phyloP scores from a whole-genome alignment of 30 jellyfish, hydroid and myxozoan species.

The Chironex yamaguchii region DNA sequence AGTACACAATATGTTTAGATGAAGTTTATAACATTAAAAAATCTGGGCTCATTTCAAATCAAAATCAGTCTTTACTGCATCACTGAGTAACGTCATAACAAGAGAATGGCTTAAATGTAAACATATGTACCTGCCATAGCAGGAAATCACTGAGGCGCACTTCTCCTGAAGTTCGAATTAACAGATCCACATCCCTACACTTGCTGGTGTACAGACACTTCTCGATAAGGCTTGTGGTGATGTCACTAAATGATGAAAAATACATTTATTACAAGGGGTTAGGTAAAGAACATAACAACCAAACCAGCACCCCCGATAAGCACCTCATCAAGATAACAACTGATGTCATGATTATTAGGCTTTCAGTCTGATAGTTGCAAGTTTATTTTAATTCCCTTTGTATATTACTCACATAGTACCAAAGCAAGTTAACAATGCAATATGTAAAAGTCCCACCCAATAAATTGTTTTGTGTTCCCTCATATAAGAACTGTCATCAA shows the following conservation, averaged over 20 bases:
- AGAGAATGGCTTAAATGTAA: neutral
- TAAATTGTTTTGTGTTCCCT: too few relatives aligned
- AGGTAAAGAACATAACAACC: neutral
- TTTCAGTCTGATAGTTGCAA: too few relatives aligned
- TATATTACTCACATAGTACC: too few relatives aligned
- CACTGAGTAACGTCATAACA: too few relatives aligned
- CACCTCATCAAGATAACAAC: neutral
- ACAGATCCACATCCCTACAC: slow-evolving; percentile 84
- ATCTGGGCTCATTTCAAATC: neutral
- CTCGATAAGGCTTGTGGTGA: slow-evolving; percentile 69
- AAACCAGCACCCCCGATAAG: neutral
- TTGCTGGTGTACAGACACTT: slow-evolving; percentile 80
- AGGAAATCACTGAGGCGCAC: slow-evolving; percentile 95
- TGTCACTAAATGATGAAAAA: slow-evolving; percentile 68
- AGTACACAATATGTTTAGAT: too few relatives aligned
- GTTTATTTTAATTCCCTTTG: too few relatives aligned
- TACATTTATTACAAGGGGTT: too few relatives aligned
- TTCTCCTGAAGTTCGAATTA: slow-evolving; percentile 98
- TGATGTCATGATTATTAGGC: neutral
- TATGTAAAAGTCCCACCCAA: too few relatives aligned
- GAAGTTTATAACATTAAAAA: neutral
- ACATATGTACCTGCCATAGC: slow-evolving; percentile 99
- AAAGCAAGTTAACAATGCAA: too few relatives aligned
- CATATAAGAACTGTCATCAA: too few relatives aligned
- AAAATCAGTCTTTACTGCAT: neutral